A percentile compares a stretch with the other conserved stretches of the same genome.
Conservation (phyloP, 2,113 vertebrate species). For the Aix galericulata region DNA sequence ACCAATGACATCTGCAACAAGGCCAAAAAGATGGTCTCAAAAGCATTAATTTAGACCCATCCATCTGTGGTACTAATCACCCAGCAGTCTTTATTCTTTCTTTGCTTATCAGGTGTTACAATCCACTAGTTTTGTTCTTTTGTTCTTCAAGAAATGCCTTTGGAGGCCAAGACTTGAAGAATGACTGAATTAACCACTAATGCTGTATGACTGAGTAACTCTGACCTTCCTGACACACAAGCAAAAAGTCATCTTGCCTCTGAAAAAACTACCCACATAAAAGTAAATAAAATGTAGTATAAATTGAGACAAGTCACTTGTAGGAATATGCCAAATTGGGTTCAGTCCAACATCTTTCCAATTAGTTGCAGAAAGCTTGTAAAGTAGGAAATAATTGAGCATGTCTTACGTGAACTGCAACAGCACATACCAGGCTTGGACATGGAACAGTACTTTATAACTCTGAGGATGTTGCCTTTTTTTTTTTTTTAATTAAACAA, state of each 20-base stretch:
- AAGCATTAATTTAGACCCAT: neutral
- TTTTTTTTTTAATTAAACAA: too few relatives aligned
- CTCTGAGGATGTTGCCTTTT: neutral
- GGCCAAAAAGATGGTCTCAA: neutral
- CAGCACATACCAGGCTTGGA: neutral
- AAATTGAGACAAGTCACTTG: neutral
- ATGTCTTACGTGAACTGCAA: neutral
- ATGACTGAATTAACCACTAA: slow-evolving; percentile 18
- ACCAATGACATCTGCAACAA: slow-evolving; percentile 22
- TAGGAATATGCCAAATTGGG: neutral
- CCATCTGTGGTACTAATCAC: neutral
- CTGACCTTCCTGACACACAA: neutral
- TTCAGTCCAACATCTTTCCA: neutral
- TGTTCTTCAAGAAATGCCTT: slow-evolving; percentile 24
- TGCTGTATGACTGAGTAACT: slow-evolving; percentile 8
- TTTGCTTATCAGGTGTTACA: slow-evolving; percentile 8
- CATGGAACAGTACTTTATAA: neutral
- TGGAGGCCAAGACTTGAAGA: slow-evolving; percentile 19
- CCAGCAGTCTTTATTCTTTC: neutral
- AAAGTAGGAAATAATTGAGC: neutral
- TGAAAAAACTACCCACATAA: neutral
- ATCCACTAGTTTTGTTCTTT: neutral
- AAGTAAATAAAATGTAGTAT: neutral
- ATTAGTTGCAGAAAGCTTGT: neutral
- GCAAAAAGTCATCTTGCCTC: neutral